phyloP scores from a whole-genome alignment of 2,888 invertebrate genomes.

The Volucella bombylans region DNA sequence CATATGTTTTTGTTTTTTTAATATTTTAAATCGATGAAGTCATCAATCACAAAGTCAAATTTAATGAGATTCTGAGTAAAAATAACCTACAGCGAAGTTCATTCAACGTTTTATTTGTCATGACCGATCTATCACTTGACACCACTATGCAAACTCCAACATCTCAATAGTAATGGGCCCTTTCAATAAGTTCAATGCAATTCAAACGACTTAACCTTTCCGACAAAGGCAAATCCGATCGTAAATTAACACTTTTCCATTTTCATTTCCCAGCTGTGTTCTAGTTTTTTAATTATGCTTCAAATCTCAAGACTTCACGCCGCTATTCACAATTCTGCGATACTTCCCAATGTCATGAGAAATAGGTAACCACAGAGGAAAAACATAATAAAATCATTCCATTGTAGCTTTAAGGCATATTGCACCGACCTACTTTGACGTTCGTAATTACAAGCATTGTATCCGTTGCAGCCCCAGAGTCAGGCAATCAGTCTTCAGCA shows the following conservation, averaged over 20 bases:
- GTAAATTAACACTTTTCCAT: conserved; percentile 66
- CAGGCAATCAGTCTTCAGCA: conserved; percentile 45
- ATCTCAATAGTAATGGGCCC: conserved; percentile 64
- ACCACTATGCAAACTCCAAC: background rate
- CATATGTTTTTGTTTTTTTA: no score
- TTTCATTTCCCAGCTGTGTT: conserved; percentile 69
- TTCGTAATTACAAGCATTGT: conserved; percentile 71
- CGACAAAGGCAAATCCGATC: conserved; percentile 61
- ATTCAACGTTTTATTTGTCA: conserved; percentile 32
- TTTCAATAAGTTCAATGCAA: conserved; percentile 72
- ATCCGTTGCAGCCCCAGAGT: conserved; percentile 43
- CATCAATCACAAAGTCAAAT: no score
- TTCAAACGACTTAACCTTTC: conserved; percentile 66
- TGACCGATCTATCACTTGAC: conserved; percentile 31
- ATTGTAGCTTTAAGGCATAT: conserved; percentile 72
- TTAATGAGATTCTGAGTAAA: background rate
- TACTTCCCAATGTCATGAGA: conserved; percentile 73
- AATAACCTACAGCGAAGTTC: background rate
- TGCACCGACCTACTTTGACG: conserved; percentile 72
- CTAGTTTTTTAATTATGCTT: conserved; percentile 72
- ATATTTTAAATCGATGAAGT: no score
- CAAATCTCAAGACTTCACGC: conserved; percentile 59
- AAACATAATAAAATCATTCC: conserved; percentile 67
- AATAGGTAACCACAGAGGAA: conserved; percentile 66
- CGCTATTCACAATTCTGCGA: conserved; percentile 64